Base-by-base conservation (phyloP, 2,888 invertebrate genomes). In the Chouioia cunea region DNA sequence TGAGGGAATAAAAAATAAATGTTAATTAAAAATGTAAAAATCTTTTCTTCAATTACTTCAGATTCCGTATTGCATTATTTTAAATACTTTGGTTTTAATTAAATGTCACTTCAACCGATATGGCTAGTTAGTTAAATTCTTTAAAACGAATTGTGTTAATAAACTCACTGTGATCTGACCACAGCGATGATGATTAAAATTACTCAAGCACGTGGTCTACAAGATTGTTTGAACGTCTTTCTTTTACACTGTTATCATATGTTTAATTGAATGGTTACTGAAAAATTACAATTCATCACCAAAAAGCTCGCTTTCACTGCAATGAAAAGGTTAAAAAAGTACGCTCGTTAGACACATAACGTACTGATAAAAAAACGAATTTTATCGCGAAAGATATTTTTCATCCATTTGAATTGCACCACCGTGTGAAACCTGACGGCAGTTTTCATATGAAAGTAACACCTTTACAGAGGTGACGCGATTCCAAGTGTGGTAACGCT, bases 141-240 rank as follows among this genome's bases (percentile, higher is more conserved):
- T n/a, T 20, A 46, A 60, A 65, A 43, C 47, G 54, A 48, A 65
- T 59, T 60, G 52, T 59, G 53, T 65, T 47, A 20, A 23, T 22
- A 18, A 57, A 15, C 15, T 16, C 48, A 56, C 22, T 66, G 65
- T 66, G 66, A 62, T 23, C 52, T 23, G 60, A 66, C 65, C 65
- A 27, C 70, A 57, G 57, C 57, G 22, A 57, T 36, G 48, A 65
- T 4, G 50, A 65, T 16, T 59, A 22, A 54, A 70, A 59, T 54
- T 60, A 22, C 48, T 14, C 10, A n/a, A n/a, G 44, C 48, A 54
- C 53, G 15, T 15, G 18, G 27, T 43, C 14, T 23, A 15, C 63
- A 20, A 57, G 50, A 57, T 69, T 47, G 46, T 62, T 43, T 43
- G 1, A 14, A 56, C 56, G 18, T 46, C 20, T 46, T 63, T 23